Base-by-base conservation (phyloP, 2,113 vertebrate species). In the Entomyzon cyanotis region DNA sequence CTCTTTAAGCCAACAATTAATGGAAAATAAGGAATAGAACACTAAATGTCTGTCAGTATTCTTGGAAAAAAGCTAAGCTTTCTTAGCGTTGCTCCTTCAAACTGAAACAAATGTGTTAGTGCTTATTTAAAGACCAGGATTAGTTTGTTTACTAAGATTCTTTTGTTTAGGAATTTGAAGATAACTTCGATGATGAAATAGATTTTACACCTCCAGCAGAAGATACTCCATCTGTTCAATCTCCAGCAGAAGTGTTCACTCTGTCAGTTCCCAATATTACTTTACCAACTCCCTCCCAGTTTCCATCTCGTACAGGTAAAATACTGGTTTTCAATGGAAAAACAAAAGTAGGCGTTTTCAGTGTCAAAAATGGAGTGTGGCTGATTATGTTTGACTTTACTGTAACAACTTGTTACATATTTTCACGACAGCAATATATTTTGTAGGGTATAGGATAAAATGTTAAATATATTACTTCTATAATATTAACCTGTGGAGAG, bases 191-290 rank as follows among this genome's bases (percentile, higher is more conserved):
- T 39, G 99, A 99, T 97, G 99, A 99, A 94, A 98, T 99, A 85
- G 99, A 99, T 96, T 99, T 99, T 97, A 99, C 99, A 39, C 99
- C 99, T 55, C 99, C 99, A 47, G 99, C 99, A 81, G 99, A 99
- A 98, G 99, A 99, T 95, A 99, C 99, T 6, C 99, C 99, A 5
- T 99, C 99, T 71, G 98, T 99, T 93, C 99, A 99, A 94, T 99
- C 99, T 70, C 99, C 99, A 33, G 99, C 99, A 27, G 99, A 99
- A 96, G 99, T 99, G 70, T 99, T 99, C 93, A 99, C 99, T 37
- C 98, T 99, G 28, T 98, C 99, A 15, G 99, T 99, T 78, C 99
- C 99, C 33, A 98, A 67, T 21, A 97, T 99, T 83, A 96, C 98
- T 67, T 97, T 99, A 63, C 98, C 99, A 56, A 98, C 98, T 92